Evolutionary conservation across 23 tunicate genomes (phyloP).

Genomic region (Ciona savignyi): DNA sequence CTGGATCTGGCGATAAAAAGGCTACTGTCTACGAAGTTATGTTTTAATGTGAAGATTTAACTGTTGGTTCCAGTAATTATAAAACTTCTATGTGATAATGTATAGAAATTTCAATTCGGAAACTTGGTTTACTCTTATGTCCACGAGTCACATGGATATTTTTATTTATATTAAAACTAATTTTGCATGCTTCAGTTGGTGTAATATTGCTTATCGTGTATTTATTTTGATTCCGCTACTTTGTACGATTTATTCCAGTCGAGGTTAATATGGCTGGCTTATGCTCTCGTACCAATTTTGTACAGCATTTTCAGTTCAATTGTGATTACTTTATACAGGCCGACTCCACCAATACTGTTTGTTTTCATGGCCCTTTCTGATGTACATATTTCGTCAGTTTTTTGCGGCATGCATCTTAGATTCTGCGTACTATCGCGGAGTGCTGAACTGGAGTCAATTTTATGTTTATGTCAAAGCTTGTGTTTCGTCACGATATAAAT

Average conservation of each 20-base stretch:
- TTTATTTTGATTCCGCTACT: too few species aligned
- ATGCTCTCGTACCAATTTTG: neutral
- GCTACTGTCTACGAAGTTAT: constrained; percentile 85
- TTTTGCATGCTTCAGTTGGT: too few species aligned
- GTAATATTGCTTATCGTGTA: too few species aligned
- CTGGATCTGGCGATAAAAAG: constrained; percentile 80
- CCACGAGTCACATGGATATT: too few species aligned
- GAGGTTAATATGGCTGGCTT: too few species aligned
- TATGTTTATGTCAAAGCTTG: neutral
- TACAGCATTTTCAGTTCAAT: neutral
- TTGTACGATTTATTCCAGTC: too few species aligned
- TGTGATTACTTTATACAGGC: neutral
- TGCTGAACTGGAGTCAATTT: neutral
- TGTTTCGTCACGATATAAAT: neutral
- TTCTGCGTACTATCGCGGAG: neutral
- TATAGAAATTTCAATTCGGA: too few species aligned
- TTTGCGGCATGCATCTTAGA: neutral
- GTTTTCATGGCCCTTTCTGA: neutral
- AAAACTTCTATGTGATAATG: too few species aligned
- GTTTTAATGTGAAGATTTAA: too few species aligned
- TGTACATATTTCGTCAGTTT: neutral
- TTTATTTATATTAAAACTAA: too few species aligned
- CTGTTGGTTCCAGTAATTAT: too few species aligned
- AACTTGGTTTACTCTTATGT: too few species aligned
- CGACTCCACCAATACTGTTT: neutral